Conservation (phyloP, 2,797 vertebrate genomes). For the Paramormyrops hopkinsi region DNA sequence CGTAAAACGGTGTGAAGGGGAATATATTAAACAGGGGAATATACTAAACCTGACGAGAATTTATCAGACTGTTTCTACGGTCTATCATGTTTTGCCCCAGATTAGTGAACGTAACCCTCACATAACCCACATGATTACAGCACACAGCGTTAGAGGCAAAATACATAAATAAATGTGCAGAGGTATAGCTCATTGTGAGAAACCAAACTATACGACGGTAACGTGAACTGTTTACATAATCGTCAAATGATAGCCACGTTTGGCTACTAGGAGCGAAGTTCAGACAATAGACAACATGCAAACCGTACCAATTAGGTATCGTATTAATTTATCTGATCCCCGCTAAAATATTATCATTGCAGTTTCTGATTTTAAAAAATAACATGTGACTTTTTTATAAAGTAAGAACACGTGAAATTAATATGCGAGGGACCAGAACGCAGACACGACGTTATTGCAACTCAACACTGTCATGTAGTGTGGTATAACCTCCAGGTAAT, state of each 20-base stretch:
- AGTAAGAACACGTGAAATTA: not conserved
- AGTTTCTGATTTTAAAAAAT: not conserved
- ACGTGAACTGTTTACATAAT: not conserved
- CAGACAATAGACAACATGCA: not conserved
- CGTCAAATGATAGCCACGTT: not conserved
- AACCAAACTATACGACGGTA: not conserved
- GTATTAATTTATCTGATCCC: not conserved
- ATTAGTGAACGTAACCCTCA: slow-evolving; percentile 1
- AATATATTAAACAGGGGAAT: not conserved
- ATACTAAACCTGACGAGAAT: not conserved
- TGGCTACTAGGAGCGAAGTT: not conserved
- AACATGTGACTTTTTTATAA: not conserved
- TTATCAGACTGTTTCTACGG: not conserved
- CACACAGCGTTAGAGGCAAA: not conserved
- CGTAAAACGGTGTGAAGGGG: not conserved
- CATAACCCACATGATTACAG: not conserved
- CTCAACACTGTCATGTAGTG: not conserved
- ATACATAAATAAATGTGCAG: not conserved
- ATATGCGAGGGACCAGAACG: not conserved
- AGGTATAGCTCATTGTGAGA: not conserved
- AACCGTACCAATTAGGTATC: not conserved
- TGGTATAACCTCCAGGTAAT: slow-evolving; percentile 21
- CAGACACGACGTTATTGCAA: not conserved
- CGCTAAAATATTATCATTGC: not conserved
- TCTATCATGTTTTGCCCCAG: not conserved